Conservation (phyloP, 2,113 vertebrate species). For the Xyliphius kryptos region DNA sequence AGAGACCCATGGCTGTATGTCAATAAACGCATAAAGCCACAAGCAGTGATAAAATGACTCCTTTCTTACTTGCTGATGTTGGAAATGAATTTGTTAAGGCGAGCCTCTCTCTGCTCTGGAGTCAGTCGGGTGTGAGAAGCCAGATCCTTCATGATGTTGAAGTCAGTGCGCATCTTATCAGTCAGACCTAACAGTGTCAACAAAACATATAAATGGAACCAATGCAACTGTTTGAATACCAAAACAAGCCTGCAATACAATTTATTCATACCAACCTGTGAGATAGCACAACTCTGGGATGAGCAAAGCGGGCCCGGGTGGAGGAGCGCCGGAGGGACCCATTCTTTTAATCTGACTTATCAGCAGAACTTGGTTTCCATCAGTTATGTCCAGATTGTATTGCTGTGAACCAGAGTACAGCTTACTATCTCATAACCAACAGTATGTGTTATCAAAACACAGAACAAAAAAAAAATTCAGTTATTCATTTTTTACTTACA, state of each 20-base stretch:
- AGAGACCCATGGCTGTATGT: too few species aligned
- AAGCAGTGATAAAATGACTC: too few species aligned
- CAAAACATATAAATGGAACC: background rate
- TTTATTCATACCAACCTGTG: constrained; percentile 70
- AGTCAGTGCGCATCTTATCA: constrained; percentile 84
- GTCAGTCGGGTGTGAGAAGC: constrained; percentile 72
- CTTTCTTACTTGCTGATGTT: constrained; percentile 70
- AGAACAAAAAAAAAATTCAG: background rate
- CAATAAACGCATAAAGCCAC: too few species aligned
- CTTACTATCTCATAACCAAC: too few species aligned
- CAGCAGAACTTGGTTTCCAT: constrained; percentile 78
- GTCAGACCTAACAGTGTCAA: constrained; percentile 70
- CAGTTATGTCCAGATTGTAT: constrained; percentile 78
- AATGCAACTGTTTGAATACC: background rate
- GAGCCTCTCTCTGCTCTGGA: constrained; percentile 74
- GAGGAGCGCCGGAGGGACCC: constrained; percentile 52
- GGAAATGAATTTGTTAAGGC: constrained; percentile 69
- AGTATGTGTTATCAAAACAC: too few species aligned
- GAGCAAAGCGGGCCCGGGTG: constrained; percentile 72
- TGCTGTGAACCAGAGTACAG: constrained; percentile 60
- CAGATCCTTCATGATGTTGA: constrained; percentile 84
- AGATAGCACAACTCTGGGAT: constrained; percentile 90
- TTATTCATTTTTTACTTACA: too few species aligned
- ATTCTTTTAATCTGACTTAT: constrained; percentile 72
- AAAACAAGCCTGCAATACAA: background rate